Evolutionary conservation across 2,113 vertebrate species (phyloP).

Genomic region (Arvicanthis niloticus): DNA sequence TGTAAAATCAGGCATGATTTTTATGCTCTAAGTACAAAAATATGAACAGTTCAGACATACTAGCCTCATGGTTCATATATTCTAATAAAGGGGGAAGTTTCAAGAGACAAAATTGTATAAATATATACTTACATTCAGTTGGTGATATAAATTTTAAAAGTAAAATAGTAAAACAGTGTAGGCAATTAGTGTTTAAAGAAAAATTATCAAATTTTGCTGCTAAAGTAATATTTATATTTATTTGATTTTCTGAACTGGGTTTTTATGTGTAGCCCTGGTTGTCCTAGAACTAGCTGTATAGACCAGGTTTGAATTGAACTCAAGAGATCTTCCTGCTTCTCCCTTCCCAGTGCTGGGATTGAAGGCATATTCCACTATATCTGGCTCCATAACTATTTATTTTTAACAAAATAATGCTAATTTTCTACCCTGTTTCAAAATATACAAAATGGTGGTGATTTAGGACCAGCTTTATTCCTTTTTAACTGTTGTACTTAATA

Average conservation of each 20-base stretch:
- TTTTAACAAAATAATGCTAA: neutral
- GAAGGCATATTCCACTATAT: neutral
- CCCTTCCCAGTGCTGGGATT: neutral
- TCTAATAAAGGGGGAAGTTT: neutral
- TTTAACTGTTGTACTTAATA: neutral
- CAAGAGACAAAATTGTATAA: neutral
- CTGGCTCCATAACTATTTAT: neutral
- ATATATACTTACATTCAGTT: neutral
- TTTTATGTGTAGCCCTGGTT: neutral
- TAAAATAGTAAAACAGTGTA: neutral
- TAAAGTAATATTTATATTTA: neutral
- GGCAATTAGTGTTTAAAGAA: neutral
- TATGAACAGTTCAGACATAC: neutral
- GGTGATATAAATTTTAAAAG: neutral
- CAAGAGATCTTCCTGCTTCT: neutral
- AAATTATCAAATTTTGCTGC: neutral
- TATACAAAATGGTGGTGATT: neutral
- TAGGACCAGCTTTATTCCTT: neutral
- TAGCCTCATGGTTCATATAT: neutral
- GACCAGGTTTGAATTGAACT: neutral
- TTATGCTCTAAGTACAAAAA: neutral
- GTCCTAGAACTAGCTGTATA: neutral
- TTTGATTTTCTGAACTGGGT: neutral
- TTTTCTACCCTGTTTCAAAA: neutral
- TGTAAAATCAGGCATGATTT: neutral